Evolutionary conservation across 2,113 vertebrate genomes (phyloP).

Genomic region (Mesocricetus auratus): DNA sequence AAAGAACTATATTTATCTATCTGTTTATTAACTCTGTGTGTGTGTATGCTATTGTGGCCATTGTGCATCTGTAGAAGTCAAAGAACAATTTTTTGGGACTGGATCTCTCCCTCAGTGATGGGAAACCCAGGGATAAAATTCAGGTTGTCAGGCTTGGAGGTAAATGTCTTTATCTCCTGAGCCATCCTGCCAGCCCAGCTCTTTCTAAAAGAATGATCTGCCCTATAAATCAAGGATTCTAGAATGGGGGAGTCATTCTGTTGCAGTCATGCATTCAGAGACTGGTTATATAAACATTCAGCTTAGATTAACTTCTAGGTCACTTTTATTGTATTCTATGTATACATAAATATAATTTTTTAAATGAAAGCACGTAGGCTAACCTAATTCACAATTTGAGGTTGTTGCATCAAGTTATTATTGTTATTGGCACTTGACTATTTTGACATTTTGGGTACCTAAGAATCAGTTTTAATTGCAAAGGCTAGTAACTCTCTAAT

Average conservation of each 20-base stretch:
- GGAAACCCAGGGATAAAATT: not conserved
- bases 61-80: not conserved
- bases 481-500: not conserved
- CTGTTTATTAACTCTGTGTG: not conserved
- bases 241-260: not conserved
- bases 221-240: not conserved
- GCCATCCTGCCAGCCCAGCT: not conserved
- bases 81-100: not conserved
- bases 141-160: not conserved
- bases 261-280: not conserved
- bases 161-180: not conserved
- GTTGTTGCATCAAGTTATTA: not conserved
- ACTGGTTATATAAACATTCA: not conserved
- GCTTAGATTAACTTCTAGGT: not conserved
- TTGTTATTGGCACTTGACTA: not conserved
- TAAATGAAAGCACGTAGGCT: not conserved
- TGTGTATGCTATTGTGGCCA: too few species aligned
- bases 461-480: constrained; percentile 19
- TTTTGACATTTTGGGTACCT: not conserved
- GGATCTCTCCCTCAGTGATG: not conserved
- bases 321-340: not conserved
- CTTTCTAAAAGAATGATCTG: not conserved
- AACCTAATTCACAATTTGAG: not conserved
- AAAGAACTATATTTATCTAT: constrained; percentile 74
- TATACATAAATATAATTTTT: not conserved